These are phyloP conservation scores for Augochlora pura DNA, from an alignment of 1,140 invertebrate genomes.

Conservation along the genomic window DNA sequence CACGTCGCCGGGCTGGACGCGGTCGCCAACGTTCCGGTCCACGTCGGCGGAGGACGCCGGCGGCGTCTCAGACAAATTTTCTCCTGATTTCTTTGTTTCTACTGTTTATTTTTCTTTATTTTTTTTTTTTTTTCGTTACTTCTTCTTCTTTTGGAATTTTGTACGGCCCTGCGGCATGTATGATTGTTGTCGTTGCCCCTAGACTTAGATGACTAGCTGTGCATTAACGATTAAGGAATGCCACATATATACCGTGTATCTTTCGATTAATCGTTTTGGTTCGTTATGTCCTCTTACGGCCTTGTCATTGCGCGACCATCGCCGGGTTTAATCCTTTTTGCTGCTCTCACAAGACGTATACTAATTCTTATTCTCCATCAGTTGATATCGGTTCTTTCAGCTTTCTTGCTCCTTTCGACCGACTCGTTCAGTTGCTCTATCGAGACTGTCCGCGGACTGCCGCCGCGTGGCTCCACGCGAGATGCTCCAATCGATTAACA, in stretches of 20 bases:
- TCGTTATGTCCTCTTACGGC: conserved; percentile 61
- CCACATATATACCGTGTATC: conserved; percentile 76
- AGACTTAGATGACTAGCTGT: conserved; percentile 79
- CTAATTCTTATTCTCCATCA: conserved; percentile 32
- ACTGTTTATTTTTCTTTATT: too few relatives aligned
- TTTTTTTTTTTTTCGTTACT: conserved; percentile 2
- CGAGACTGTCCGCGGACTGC: neutral
- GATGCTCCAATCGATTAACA: too few relatives aligned
- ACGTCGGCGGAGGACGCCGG: too few relatives aligned
- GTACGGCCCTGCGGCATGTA: conserved; percentile 79
- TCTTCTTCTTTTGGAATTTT: conserved; percentile 59
- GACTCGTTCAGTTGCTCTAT: conserved; percentile 7
- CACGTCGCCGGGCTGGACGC: too few relatives aligned
- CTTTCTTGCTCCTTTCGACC: conserved; percentile 28
- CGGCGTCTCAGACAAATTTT: conserved; percentile 12
- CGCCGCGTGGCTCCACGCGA: neutral
- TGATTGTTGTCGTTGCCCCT: conserved; percentile 79
- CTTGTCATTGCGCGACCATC: conserved; percentile 51
- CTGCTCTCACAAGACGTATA: conserved; percentile 38
- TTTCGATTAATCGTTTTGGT: conserved; percentile 66
- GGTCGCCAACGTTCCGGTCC: too few relatives aligned
- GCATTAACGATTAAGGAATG: conserved; percentile 80
- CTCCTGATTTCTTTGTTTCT: conserved; percentile 16
- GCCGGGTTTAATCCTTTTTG: conserved; percentile 41
- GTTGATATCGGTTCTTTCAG: conserved; percentile 16